A percentile compares a stretch with the other conserved stretches of the same genome.
phyloP scores from a whole-genome alignment of 2,113 vertebrate species.

The Nycticebus coucang region DNA sequence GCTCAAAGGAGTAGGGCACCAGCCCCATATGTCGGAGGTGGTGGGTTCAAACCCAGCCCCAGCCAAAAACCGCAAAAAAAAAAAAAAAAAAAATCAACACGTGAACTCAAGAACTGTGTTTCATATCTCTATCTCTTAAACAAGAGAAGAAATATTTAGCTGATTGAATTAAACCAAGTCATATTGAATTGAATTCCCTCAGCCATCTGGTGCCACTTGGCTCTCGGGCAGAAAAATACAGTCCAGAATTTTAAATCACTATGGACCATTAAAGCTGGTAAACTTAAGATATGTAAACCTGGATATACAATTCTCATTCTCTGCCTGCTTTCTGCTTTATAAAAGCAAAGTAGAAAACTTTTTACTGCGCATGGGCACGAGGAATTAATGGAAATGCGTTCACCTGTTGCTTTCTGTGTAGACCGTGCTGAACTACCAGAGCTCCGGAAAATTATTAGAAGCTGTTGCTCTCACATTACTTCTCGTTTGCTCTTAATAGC shows the following conservation, averaged over 20 bases:
- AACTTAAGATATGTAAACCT: background rate
- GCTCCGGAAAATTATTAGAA: background rate
- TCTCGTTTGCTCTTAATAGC: background rate
- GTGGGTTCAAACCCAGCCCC: no score
- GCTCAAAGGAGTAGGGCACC: no score
- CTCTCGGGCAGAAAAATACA: background rate
- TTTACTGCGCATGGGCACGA: background rate
- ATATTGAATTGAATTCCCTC: slow-evolving; percentile 17
- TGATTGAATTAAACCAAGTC: slow-evolving; percentile 10
- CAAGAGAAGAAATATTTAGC: background rate
- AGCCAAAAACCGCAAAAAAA: no score
- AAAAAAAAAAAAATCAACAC: slow-evolving; percentile 9
- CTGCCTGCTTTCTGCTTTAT: background rate
- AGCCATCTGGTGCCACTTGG: background rate
- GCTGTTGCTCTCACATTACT: background rate
- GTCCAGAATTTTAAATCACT: slow-evolving; percentile 22
- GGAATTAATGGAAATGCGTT: background rate
- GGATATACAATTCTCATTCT: background rate
- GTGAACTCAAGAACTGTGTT: background rate
- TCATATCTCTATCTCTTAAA: background rate
- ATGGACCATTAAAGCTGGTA: background rate
- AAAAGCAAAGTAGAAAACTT: background rate
- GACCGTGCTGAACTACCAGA: background rate
- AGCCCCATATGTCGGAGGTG: no score
- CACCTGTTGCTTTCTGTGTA: background rate